Evolutionary conservation across 1,140 invertebrate species (phyloP), one percentile per base, ranked within the genome.

Genomic region (Holotrichia oblita): DNA sequence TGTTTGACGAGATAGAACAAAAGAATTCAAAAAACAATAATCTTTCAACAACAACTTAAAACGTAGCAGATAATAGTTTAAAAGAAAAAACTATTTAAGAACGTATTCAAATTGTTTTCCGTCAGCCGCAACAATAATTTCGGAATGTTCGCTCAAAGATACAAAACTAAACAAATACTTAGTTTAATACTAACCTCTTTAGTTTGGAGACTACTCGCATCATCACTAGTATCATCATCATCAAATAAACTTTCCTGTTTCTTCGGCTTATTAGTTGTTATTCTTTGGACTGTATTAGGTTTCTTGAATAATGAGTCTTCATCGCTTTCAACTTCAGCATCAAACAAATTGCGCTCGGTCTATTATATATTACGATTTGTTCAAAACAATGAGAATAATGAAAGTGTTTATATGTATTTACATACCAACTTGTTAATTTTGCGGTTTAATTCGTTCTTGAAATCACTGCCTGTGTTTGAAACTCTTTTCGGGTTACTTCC

Each of bases 241-340:
- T 72, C 64, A 27, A 27, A 72, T 22, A 72, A 72, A 72, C 34
- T 72, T 24, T 72, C 34, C 22, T 55, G 64, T 10, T 34, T 72
- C 64, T 34, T 72, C 64, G 22, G 24, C 4, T 72, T 72, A 40
- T 27, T 72, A 22, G 34, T 8, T 22, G 24, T 40, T n/a, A 14
- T n/a, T 27, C 22, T 72, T 22, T 72, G 17, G 9, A 34, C 22
- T 72, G 6, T 7, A 14, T 22, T 72, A 34, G 22, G 12, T n/a
- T 72, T 72, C 22, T 10, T 72, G 22, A 34, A 34, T 3, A 72
- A 27, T 24, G 14, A 72, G 8, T 72, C 64, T 34, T 72, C 64
- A 72, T 72, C 64, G 22, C 64, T 72, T 34, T 72, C 64, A 0
- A 12, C 22, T 10, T 72, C 34, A 17, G n/a, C 12, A 55, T 55